Evolutionary conservation across 2,888 invertebrate genomes (phyloP), one percentile per base, ranked within the genome.

Genomic region (Habroteleia sp.): DNA sequence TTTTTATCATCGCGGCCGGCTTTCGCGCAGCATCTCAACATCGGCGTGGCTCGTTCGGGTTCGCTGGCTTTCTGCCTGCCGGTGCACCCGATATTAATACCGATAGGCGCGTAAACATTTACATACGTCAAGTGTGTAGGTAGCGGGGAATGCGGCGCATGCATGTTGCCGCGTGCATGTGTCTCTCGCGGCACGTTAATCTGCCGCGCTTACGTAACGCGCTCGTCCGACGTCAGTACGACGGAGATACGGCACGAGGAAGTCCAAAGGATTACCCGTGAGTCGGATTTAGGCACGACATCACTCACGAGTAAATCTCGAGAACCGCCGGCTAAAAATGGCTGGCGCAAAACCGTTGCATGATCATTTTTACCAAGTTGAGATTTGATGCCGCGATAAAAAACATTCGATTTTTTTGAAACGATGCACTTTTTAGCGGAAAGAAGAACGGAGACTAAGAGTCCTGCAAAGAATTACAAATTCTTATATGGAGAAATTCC

Each of bases 141-240:
- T 60, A 73, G 52, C 46, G 50, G 65, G 60, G 52, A 52, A 44
- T 44, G 42, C 48, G 39, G 44, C 14, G 48, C 39, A 23, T 46
- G 56, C 56, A 48, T 48, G 46, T 31, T 17, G 25, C 33, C 31
- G 50, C 23, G 63, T 20, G 29, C 31, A 41, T 52, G 39, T 31
- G 41, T 17, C 33, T 37, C 17, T 35, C 35, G 60, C 46, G 33
- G 48, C 17, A 74, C 62, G 52, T 73, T 66, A 73, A 72, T 72
- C 72, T 48, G 58, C 44, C 56, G 56, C 50, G 17, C 39, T 74
- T 74, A 74, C 62, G 66, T 74, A 74, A 74, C 66, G 56, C 62
- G 54, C 41, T 66, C 35, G 66, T 25, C 31, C 42, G 66, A 54
- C 66, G 66, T 66, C 66, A 48, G 16, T 35, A 39, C 54, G 54